These are phyloP conservation scores for Cyrtorhinus lividipennis DNA, from an alignment of 1,140 invertebrate species.

Conservation along the genomic window DNA sequence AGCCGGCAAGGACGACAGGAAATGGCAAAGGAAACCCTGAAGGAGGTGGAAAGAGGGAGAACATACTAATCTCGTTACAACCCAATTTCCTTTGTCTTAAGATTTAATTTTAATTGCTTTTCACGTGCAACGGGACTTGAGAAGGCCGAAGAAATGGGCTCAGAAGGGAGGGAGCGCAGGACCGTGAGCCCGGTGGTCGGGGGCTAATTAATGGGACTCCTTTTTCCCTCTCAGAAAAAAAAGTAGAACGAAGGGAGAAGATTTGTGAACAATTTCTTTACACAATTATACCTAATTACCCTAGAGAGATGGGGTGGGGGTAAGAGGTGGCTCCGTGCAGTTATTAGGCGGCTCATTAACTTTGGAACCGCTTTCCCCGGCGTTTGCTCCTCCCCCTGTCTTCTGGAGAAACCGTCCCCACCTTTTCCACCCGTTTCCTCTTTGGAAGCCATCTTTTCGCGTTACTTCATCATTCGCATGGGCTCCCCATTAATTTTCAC, in stretches of 20 bases:
- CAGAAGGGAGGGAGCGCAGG: background rate
- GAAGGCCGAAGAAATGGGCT: constrained; percentile 12
- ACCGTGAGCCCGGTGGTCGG: background rate
- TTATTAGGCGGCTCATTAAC: constrained; percentile 27
- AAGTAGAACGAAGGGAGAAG: constrained; percentile 11
- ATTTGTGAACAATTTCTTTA: constrained; percentile 23
- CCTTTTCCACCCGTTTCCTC: too few species aligned
- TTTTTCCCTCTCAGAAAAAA: constrained; percentile 17
- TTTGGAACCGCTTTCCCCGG: background rate
- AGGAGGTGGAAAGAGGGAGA: background rate
- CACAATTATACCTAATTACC: constrained; percentile 21
- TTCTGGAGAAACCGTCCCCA: too few species aligned
- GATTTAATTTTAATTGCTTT: constrained; percentile 26
- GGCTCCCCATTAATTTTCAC: too few species aligned
- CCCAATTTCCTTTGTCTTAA: constrained; percentile 27
- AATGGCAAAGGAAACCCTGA: too few species aligned
- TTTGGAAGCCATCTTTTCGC: too few species aligned
- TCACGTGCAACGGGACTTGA: constrained; percentile 24
- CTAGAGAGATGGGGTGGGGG: constrained; percentile 11
- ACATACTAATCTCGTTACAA: constrained; percentile 17
- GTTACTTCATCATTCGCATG: too few species aligned
- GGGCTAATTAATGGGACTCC: constrained; percentile 23
- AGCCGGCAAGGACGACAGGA: too few species aligned
- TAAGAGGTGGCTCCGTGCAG: constrained; percentile 26
- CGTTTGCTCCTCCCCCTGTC: too few species aligned